Base-by-base conservation (phyloP, 2,113 vertebrate species). In the Nothoprocta pentlandii region DNA sequence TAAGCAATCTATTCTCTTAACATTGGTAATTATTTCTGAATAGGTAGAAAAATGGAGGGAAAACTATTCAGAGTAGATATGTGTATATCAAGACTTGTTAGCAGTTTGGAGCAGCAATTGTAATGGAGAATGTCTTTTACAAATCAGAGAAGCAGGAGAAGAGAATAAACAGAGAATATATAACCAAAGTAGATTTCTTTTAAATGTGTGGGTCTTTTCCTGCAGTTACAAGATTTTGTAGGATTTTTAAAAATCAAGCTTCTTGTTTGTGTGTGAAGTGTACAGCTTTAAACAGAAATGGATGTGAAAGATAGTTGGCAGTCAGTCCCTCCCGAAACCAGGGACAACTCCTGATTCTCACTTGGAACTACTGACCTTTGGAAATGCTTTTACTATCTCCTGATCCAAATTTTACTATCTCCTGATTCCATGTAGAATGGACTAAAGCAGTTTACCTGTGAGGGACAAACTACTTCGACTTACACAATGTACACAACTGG, bases 21-120 rank as follows among this genome's bases (percentile, higher is more conserved):
- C 59, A 67, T 7, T 30, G 16, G 22, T 85, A 85, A 87, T 91
- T 91, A 82, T 81, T 94, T 91, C 49, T 81, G 47, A 81, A 78
- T 16, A 13, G 59, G 26, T 61, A 64, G 23, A 16, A 23, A 20
- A 22, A 22, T 54, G 53, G 85, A 85, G 17, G 53, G 30, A 75
- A 54, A 39, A 34, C 75, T 79, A 41, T 67, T 91, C 79, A 85
- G 56, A 32, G 46, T 32, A 6, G 32, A 63, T 44, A 79, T 21
- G n/a, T 76, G 23, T 25, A 51, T 76, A 53, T 16, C n/a, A 62
- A 73, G 93, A 74, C 39, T 46, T 23, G 34, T 63, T 62, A 1
- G 2, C 19, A 4, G 3, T 69, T 69, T 16, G 10, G 47, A 87
- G 21, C 44, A 32, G 59, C 10, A 56, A 23, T 19, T 92, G 9